These are phyloP conservation scores for Heliconius nattereri DNA, from an alignment of 1,140 invertebrate species.

Conservation along the genomic window DNA sequence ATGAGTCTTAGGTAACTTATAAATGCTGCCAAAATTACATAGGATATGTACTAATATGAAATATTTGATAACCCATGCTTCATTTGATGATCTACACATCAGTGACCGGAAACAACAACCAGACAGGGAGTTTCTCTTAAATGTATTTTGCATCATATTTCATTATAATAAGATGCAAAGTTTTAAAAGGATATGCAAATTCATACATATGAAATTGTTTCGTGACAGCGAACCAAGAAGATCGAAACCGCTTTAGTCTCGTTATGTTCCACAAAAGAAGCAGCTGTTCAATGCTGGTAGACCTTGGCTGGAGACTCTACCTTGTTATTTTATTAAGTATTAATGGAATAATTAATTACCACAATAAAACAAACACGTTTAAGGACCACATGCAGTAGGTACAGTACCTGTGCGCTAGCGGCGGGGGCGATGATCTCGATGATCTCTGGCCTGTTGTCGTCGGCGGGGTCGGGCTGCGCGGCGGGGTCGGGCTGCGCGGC, in stretches of 20 bases:
- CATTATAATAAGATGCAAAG: not conserved
- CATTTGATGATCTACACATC: not conserved
- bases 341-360: not conserved
- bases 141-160: not conserved
- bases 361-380: not conserved
- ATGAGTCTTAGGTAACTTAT: too few relatives aligned
- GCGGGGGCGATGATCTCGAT: conserved; percentile 79
- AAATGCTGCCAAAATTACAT: too few relatives aligned
- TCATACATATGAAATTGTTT: not conserved
- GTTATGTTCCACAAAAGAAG: not conserved
- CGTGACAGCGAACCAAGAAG: not conserved
- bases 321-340: not conserved
- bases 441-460: conserved; percentile 73
- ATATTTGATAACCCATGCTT: not conserved
- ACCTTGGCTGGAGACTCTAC: not conserved
- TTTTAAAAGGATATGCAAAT: not conserved
- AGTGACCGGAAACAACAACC: not conserved
- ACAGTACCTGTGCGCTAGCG: conserved; percentile 69
- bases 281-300: not conserved
- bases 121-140: too few relatives aligned
- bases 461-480: conserved; percentile 53
- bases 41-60: not conserved
- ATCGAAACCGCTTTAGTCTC: not conserved
- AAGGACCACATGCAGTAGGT: not conserved
- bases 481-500: conserved; percentile 32